Percentiles rank a stretch among this genome's conserved stretches.
phyloP scores from a whole-genome alignment of 2,888 invertebrate species.

The Clunio marinus region DNA sequence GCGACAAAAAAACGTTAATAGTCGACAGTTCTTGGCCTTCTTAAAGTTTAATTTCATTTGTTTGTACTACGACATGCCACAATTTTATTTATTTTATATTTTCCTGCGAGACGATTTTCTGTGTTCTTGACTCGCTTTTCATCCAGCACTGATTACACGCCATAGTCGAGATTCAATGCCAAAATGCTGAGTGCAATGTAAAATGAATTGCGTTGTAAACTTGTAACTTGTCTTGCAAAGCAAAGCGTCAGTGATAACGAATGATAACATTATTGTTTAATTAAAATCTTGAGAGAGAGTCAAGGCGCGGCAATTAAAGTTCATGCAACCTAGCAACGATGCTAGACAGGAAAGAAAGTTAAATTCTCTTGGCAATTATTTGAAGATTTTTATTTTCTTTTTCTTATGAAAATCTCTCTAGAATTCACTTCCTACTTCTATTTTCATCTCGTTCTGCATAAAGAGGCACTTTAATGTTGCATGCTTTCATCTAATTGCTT shows the following conservation, averaged over 20 bases:
- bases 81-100: neutral
- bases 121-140: constrained; percentile 1
- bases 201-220: neutral
- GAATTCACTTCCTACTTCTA: constrained; percentile 21
- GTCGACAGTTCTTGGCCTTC: neutral
- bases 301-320: neutral
- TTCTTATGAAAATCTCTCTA: neutral
- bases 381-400: neutral
- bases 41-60: constrained; percentile 6
- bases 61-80: neutral
- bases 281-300: neutral
- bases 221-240: too few species aligned
- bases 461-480: neutral
- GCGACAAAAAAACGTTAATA: too few species aligned
- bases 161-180: neutral
- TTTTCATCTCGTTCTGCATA: neutral
- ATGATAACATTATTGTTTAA: too few species aligned
- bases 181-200: neutral
- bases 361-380: constrained; percentile 15
- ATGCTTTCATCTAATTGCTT: neutral
- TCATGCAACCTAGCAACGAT: neutral
- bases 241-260: neutral
- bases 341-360: constrained; percentile 14
- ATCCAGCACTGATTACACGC: constrained; percentile 7
- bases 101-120: neutral